Conservation (phyloP, 1,140 invertebrate genomes). For the Pemphigus obesinymphae region DNA sequence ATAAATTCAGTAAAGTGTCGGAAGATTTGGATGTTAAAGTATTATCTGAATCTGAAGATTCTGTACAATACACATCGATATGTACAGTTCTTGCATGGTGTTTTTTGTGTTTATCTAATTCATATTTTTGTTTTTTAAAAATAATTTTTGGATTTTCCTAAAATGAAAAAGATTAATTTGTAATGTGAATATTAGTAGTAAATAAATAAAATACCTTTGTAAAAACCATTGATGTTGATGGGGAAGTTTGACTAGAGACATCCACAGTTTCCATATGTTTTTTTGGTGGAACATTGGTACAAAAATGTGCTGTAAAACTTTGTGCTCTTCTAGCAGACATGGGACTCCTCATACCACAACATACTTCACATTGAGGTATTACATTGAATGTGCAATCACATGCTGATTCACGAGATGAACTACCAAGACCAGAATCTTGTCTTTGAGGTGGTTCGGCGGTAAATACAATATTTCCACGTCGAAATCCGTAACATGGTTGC, state of each 20-base stretch:
- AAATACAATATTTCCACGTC: slow-evolving; percentile 56
- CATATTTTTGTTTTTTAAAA: not conserved
- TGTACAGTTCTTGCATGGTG: slow-evolving; percentile 64
- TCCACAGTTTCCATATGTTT: slow-evolving; percentile 48
- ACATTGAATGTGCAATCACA: slow-evolving; percentile 66
- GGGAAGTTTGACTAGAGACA: slow-evolving; percentile 19
- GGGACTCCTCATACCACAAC: slow-evolving; percentile 44
- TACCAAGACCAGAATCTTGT: not conserved
- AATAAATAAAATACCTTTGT: slow-evolving; percentile 4
- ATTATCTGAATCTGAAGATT: slow-evolving; percentile 51
- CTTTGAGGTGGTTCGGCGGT: slow-evolving; percentile 50
- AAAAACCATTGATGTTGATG: slow-evolving; percentile 7
- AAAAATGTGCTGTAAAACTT: slow-evolving; percentile 52
- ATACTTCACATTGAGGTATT: slow-evolving; percentile 43
- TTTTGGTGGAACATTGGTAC: slow-evolving; percentile 51
- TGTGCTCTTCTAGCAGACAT: slow-evolving; percentile 47
- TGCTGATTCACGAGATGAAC: slow-evolving; percentile 50
- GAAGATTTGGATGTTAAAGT: not conserved
- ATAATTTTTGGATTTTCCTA: not conserved
- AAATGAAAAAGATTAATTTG: not conserved
- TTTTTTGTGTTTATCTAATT: slow-evolving; percentile 46
- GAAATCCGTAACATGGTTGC: slow-evolving; percentile 51
- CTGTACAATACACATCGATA: slow-evolving; percentile 73
- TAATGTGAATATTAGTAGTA: not conserved
- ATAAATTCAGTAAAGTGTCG: slow-evolving; percentile 15